Conservation (phyloP, 2,797 vertebrate species). For the Alectoris magna region DNA sequence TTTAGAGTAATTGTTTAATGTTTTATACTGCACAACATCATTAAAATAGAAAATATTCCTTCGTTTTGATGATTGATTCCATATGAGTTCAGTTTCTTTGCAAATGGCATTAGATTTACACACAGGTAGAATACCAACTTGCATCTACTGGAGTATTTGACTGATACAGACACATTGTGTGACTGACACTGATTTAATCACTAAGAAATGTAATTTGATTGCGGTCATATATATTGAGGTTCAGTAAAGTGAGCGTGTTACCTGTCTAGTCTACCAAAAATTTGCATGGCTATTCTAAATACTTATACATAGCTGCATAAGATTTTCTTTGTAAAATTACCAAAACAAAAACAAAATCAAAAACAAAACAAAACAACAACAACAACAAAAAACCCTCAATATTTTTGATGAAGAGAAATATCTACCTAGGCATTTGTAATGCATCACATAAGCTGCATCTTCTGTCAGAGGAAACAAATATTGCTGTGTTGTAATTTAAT, state of each 20-base stretch:
- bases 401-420: background rate
- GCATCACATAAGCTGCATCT: background rate
- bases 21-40: background rate
- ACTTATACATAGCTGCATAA: background rate
- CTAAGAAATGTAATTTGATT: background rate
- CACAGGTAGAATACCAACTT: background rate
- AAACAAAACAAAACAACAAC: background rate
- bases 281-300: background rate
- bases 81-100: background rate
- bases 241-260: background rate
- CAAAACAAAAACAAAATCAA: too few species aligned
- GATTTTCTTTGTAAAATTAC: background rate
- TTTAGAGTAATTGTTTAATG: background rate
- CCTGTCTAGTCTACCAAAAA: background rate
- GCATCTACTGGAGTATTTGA: background rate
- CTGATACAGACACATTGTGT: background rate
- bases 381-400: background rate
- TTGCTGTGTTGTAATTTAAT: background rate
- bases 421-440: background rate
- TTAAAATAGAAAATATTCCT: background rate
- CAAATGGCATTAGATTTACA: background rate
- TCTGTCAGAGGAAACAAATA: constrained; percentile 35
- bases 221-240: background rate
- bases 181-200: background rate
- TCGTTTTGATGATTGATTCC: background rate